Percentiles rank a stretch among this genome's conserved stretches.
Evolutionary conservation across 2,113 vertebrate species (phyloP).

Genomic region (Isurus oxyrinchus): DNA sequence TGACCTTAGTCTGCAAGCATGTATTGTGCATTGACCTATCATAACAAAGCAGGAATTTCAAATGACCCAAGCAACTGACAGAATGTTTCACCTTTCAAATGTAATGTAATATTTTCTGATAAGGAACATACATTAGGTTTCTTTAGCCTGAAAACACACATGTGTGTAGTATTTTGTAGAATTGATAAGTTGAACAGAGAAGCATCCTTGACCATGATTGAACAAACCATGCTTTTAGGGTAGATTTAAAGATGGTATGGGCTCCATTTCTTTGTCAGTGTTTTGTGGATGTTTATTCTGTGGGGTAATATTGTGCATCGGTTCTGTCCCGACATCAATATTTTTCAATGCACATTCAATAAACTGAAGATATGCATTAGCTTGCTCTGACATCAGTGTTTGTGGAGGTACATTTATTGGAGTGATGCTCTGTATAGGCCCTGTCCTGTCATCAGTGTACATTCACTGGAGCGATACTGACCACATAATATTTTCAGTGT

Average conservation of each 20-base stretch:
- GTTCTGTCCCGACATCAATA: neutral
- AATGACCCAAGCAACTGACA: slow-evolving; percentile 72
- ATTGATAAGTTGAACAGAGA: slow-evolving; percentile 68
- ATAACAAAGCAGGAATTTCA: slow-evolving; percentile 61
- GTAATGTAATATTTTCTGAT: slow-evolving; percentile 80
- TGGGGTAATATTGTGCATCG: neutral
- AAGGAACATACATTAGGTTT: slow-evolving; percentile 79
- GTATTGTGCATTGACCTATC: slow-evolving; percentile 70
- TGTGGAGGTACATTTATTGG: neutral
- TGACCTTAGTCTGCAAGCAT: slow-evolving; percentile 49
- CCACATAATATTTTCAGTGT: neutral
- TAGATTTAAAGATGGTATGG: neutral
- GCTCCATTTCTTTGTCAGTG: neutral
- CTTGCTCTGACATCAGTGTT: neutral
- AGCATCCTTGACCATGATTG: slow-evolving; percentile 64
- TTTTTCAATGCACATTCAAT: neutral
- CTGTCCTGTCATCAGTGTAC: neutral
- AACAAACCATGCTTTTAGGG: slow-evolving; percentile 50
- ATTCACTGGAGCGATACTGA: neutral
- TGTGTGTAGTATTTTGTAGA: slow-evolving; percentile 61
- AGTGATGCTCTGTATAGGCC: neutral
- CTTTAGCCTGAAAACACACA: slow-evolving; percentile 60
- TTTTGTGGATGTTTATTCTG: neutral
- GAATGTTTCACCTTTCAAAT: slow-evolving; percentile 65
- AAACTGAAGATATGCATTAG: neutral